Percentiles rank a stretch among this genome's conserved stretches.
These are phyloP conservation scores for Acleris holmiana DNA, from an alignment of 2,888 invertebrate species.

Conservation along the genomic window DNA sequence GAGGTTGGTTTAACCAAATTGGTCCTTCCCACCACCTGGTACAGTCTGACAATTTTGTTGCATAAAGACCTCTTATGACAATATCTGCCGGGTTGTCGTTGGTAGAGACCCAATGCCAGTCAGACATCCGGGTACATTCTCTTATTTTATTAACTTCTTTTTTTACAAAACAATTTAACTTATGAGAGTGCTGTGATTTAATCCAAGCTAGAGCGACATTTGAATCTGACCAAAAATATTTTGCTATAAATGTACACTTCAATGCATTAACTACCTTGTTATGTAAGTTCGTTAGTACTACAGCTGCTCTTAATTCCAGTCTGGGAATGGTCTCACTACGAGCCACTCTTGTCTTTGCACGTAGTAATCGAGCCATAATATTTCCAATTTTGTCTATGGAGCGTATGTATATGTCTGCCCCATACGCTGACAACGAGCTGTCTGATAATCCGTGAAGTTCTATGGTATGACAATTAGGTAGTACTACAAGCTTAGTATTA, in stretches of 20 bases:
- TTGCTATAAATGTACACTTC: neutral
- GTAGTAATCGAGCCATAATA: neutral
- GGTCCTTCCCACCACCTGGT: slow-evolving; percentile 12
- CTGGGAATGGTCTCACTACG: slow-evolving; percentile 4
- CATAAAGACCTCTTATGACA: neutral
- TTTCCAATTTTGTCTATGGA: neutral
- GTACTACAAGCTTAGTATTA: neutral
- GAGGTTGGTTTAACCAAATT: neutral
- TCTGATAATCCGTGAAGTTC: slow-evolving; percentile 5
- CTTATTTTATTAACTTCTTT: slow-evolving; percentile 8
- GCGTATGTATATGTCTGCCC: slow-evolving; percentile 1
- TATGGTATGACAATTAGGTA: neutral
- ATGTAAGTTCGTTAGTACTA: neutral
- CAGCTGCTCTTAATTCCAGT: neutral
- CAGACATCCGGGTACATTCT: neutral
- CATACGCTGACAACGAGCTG: slow-evolving; percentile 8
- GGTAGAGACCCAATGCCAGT: slow-evolving; percentile 7
- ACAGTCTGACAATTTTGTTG: slow-evolving; percentile 1
- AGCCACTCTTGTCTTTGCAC: slow-evolving; percentile 5
- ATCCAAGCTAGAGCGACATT: slow-evolving; percentile 8
- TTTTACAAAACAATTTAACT: slow-evolving; percentile 8
- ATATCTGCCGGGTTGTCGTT: slow-evolving; percentile 3
- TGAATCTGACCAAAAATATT: slow-evolving; percentile 10
- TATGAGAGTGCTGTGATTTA: neutral
- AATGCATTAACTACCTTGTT: slow-evolving; percentile 4